These are phyloP conservation scores for Pseudococcus viburni DNA, from an alignment of 2,888 invertebrate species.

Conservation along the genomic window DNA sequence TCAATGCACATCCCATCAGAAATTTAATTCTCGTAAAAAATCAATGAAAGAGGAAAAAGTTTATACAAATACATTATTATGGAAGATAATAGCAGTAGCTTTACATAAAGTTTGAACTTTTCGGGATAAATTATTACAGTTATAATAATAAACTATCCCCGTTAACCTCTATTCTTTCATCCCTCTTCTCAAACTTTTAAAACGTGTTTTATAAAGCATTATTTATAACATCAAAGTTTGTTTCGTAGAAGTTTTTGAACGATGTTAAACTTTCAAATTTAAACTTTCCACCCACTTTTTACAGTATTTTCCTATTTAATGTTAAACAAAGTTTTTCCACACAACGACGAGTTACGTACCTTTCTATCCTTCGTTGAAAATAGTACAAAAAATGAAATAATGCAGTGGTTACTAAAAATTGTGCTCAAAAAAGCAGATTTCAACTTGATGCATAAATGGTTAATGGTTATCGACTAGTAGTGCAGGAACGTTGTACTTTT, in stretches of 20 bases:
- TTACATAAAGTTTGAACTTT: slow-evolving; percentile 67
- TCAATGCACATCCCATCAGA: slow-evolving; percentile 60
- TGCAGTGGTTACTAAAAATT: slow-evolving; percentile 20
- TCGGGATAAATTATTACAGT: slow-evolving; percentile 66
- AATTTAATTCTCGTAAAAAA: slow-evolving; percentile 67
- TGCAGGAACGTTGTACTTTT: too few relatives aligned
- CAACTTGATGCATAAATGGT: too few relatives aligned
- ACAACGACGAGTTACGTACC: slow-evolving; percentile 62
- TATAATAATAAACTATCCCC: slow-evolving; percentile 66
- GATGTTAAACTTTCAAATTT: slow-evolving; percentile 67
- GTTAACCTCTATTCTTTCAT: slow-evolving; percentile 52
- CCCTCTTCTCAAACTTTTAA: slow-evolving; percentile 65
- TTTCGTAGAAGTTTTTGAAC: slow-evolving; percentile 66
- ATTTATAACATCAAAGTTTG: slow-evolving; percentile 67
- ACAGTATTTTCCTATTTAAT: slow-evolving; percentile 67
- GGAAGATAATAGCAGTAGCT: slow-evolving; percentile 67
- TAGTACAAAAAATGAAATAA: slow-evolving; percentile 7
- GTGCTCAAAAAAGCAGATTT: not conserved
- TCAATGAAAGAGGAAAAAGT: slow-evolving; percentile 66
- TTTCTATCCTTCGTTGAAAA: slow-evolving; percentile 59
- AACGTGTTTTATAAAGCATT: slow-evolving; percentile 67
- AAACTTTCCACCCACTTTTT: slow-evolving; percentile 66
- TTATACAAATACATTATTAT: slow-evolving; percentile 67
- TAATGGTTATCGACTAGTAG: not conserved
- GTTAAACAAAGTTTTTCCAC: slow-evolving; percentile 65